phyloP scores from a whole-genome alignment of 2,113 vertebrate species.

The Chlamydotis undulata region DNA sequence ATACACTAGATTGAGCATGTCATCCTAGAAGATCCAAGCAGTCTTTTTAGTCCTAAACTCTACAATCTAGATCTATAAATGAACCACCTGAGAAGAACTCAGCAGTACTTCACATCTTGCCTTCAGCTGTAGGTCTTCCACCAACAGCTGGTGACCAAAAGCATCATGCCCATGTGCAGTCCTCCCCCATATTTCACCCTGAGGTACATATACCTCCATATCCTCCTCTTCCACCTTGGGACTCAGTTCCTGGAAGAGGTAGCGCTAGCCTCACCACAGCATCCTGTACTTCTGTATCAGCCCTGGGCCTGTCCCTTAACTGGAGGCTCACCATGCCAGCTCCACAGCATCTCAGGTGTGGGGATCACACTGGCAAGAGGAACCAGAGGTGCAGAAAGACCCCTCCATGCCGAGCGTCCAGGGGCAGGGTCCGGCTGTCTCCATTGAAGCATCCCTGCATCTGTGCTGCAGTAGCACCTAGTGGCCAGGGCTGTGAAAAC shows the following conservation, averaged over 20 bases:
- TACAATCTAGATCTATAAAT: neutral
- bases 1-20: neutral
- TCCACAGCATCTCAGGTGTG: neutral
- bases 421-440: neutral
- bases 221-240: neutral
- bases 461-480: conserved; percentile 68
- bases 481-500: conserved; percentile 57
- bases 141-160: accelerated
- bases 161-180: neutral
- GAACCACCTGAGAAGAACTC: neutral
- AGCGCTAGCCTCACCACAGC: neutral
- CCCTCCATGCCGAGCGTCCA: neutral
- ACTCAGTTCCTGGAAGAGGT: neutral
- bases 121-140: neutral
- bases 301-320: neutral
- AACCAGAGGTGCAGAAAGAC: neutral
- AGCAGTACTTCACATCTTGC: neutral
- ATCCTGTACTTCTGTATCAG: neutral
- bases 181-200: neutral
- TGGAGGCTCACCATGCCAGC: neutral
- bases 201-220: neutral
- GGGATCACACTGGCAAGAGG: neutral
- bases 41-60: neutral
- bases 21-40: neutral
- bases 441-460: neutral